Percentiles rank a stretch among this genome's conserved stretches.
Evolutionary conservation across 2,888 invertebrate genomes (phyloP).

Genomic region (Pseudococcus jackbeardsleyi): DNA sequence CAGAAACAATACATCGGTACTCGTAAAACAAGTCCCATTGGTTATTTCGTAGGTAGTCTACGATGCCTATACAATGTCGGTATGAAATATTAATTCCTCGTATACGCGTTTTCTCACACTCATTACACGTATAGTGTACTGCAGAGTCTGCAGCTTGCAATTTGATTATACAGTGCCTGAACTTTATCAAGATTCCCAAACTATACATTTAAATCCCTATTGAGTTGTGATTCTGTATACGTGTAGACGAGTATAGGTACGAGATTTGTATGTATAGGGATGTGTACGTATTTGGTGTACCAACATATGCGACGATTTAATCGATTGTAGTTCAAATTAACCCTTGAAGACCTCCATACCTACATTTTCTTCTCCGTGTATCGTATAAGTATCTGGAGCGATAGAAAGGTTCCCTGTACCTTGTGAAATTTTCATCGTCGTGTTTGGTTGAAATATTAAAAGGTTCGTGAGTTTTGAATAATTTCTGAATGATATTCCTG

Average conservation of each 20-base stretch:
- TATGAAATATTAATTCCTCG: neutral
- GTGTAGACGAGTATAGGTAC: neutral
- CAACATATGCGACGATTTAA: neutral
- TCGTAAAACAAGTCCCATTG: slow-evolving; percentile 12
- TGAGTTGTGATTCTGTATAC: neutral
- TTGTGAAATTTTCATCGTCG: neutral
- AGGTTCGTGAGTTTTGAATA: neutral
- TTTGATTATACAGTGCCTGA: neutral
- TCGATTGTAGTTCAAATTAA: neutral
- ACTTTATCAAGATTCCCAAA: neutral
- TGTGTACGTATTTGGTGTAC: neutral
- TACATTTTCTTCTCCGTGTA: neutral
- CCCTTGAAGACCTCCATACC: neutral
- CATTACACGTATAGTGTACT: neutral
- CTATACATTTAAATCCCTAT: neutral
- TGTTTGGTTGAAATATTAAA: neutral
- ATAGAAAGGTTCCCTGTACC: neutral
- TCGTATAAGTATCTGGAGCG: too few species aligned
- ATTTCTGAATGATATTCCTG: neutral
- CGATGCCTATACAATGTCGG: neutral
- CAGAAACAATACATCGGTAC: neutral
- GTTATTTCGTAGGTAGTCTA: neutral
- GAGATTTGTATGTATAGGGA: neutral
- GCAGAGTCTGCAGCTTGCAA: neutral
- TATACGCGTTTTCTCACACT: neutral